Conservation (phyloP, 1,140 invertebrate genomes). For the Drosophila gunungcola region DNA sequence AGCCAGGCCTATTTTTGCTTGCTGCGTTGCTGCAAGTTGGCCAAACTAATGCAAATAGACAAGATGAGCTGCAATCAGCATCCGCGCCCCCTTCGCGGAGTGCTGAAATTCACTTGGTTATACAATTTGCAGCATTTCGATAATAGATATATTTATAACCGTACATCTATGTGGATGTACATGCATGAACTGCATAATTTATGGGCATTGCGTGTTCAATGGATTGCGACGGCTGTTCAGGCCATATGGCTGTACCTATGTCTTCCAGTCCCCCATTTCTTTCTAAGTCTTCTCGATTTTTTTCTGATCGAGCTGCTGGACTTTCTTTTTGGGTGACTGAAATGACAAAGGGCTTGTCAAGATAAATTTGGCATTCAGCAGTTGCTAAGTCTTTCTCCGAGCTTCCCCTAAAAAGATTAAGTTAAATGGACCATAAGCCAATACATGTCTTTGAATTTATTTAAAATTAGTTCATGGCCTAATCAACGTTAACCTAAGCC, state of each 20-base stretch:
- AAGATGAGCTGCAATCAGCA: conserved; percentile 58
- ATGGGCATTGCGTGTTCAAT: conserved; percentile 81
- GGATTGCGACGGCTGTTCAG: conserved; percentile 66
- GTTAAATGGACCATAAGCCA: too few species aligned
- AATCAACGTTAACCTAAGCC: not conserved
- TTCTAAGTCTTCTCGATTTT: not conserved
- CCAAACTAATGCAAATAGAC: conserved; percentile 79
- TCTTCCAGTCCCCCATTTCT: conserved; percentile 4
- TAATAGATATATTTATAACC: conserved; percentile 69
- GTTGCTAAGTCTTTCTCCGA: conserved; percentile 12
- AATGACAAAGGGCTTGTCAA: conserved; percentile 1
- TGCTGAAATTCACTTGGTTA: conserved; percentile 55
- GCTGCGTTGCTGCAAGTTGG: conserved; percentile 48
- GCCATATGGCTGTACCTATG: conserved; percentile 68
- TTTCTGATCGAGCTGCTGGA: conserved; percentile 12
- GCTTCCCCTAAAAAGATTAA: conserved; percentile 2
- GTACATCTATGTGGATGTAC: conserved; percentile 47
- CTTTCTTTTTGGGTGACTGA: conserved; percentile 12
- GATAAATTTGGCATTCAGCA: not conserved
- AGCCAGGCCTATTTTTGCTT: conserved; percentile 61
- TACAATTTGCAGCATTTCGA: conserved; percentile 74
- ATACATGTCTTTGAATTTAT: too few species aligned
- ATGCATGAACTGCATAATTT: conserved; percentile 79
- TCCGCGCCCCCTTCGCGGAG: conserved; percentile 10
- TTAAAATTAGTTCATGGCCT: too few species aligned